These are phyloP conservation scores for Tachina fera DNA, from an alignment of 2,888 invertebrate genomes.

Conservation along the genomic window DNA sequence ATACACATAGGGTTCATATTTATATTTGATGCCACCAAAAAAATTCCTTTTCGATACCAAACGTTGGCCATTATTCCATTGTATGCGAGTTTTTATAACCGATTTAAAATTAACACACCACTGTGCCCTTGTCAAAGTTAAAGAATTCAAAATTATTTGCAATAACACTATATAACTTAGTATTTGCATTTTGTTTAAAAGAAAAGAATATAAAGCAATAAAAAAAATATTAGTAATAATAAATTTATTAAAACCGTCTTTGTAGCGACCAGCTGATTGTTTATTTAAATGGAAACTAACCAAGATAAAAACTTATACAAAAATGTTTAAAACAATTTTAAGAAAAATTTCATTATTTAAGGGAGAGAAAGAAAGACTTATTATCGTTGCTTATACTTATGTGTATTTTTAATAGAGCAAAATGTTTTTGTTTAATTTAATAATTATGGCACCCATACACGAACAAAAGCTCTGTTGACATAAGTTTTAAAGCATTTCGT, in stretches of 20 bases:
- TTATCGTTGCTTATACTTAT: constrained; percentile 14
- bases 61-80: constrained; percentile 56
- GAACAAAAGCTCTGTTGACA: constrained; percentile 13
- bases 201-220: neutral
- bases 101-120: constrained; percentile 47
- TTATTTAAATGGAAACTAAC: constrained; percentile 35
- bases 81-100: constrained; percentile 32
- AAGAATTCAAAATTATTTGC: constrained; percentile 2
- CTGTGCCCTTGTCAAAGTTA: constrained; percentile 12
- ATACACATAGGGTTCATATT: constrained; percentile 64
- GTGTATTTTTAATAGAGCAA: constrained; percentile 9
- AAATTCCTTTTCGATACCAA: constrained; percentile 35
- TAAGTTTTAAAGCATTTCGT: constrained; percentile 11
- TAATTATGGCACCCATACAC: neutral
- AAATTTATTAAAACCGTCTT: neutral
- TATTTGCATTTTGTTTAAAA: constrained; percentile 35
- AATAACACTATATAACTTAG: neutral
- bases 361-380: constrained; percentile 37
- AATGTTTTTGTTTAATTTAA: constrained; percentile 7
- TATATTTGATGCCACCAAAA: constrained; percentile 51
- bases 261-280: constrained; percentile 27
- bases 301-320: constrained; percentile 13
- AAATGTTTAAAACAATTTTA: constrained; percentile 32
- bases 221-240: neutral
- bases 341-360: constrained; percentile 16